A percentile compares a stretch with the other conserved stretches of the same genome.
Conservation (phyloP, 2,888 invertebrate genomes). For the Drosophila peninsularis region DNA sequence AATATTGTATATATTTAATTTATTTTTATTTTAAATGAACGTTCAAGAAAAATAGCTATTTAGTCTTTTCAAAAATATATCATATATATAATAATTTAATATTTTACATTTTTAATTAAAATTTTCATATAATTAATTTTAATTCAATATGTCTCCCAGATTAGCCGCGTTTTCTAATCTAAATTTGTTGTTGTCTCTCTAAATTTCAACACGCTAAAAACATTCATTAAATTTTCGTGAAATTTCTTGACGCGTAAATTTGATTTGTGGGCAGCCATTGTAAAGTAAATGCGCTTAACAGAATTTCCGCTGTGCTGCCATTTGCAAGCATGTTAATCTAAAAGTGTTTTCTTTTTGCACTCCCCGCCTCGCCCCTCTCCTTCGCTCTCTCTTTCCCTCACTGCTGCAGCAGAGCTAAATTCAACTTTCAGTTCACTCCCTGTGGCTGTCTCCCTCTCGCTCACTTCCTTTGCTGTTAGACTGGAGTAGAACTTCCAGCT, state of each 20-base stretch:
- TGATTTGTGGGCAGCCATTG: conserved; percentile 5
- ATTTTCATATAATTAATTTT: no score
- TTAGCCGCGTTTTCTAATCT: not conserved
- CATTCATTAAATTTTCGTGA: not conserved
- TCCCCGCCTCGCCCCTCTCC: not conserved
- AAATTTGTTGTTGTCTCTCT: no score
- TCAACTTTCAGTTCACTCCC: conserved; percentile 30
- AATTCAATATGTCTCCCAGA: not conserved
- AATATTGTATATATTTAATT: no score
- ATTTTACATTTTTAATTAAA: no score
- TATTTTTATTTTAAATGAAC: no score
- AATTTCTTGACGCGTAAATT: conserved; percentile 3
- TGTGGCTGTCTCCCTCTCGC: conserved; percentile 16
- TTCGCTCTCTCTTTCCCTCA: no score
- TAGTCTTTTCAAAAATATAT: no score
- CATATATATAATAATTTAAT: no score
- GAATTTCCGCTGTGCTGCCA: conserved; percentile 16
- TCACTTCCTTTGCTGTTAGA: not conserved
- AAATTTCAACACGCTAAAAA: not conserved
- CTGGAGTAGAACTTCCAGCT: not conserved
- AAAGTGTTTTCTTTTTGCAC: conserved; percentile 19
- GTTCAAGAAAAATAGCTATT: no score
- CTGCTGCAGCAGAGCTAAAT: conserved; percentile 9
- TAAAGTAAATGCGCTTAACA: conserved; percentile 14
- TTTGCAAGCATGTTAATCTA: conserved; percentile 26